Percentiles rank a stretch among this genome's conserved stretches.
Evolutionary conservation across 2,797 vertebrate genomes (phyloP).

Genomic region (Tolypeutes matacus): DNA sequence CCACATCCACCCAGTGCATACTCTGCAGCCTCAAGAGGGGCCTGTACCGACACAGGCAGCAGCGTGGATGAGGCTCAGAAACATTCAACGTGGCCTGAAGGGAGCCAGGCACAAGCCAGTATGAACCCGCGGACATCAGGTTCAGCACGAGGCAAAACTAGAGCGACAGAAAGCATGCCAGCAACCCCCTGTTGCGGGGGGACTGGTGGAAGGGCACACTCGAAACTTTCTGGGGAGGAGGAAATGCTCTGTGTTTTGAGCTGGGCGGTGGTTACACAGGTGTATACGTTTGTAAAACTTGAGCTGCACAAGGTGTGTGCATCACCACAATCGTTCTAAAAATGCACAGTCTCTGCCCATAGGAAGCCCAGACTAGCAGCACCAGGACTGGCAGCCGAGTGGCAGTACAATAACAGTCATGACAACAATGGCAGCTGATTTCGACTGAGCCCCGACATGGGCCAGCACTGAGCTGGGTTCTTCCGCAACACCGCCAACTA

Average conservation of each 20-base stretch:
- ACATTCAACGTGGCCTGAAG: not conserved
- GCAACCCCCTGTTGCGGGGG: accelerated
- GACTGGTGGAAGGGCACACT: accelerated
- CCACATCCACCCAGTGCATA: accelerated
- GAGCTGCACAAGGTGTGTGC: not conserved
- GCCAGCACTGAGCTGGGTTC: not conserved
- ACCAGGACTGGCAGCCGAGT: accelerated
- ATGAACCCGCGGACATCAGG: not conserved
- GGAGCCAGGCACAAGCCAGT: not conserved
- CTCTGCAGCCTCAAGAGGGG: not conserved
- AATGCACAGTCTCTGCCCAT: not conserved
- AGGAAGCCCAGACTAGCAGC: not conserved
- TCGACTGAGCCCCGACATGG: accelerated
- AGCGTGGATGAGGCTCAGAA: accelerated
- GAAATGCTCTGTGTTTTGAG: not conserved
- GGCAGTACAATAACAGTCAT: not conserved
- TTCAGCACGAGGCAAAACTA: not conserved
- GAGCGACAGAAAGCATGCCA: not conserved
- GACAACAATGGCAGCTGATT: not conserved
- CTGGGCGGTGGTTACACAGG: not conserved
- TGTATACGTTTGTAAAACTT: not conserved
- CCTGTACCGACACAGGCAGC: not conserved
- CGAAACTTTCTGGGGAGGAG: not conserved
- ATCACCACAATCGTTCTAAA: not conserved
- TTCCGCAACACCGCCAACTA: not conserved